Conservation (phyloP, 2,113 vertebrate genomes). For the Herpetotheres cachinnans region DNA sequence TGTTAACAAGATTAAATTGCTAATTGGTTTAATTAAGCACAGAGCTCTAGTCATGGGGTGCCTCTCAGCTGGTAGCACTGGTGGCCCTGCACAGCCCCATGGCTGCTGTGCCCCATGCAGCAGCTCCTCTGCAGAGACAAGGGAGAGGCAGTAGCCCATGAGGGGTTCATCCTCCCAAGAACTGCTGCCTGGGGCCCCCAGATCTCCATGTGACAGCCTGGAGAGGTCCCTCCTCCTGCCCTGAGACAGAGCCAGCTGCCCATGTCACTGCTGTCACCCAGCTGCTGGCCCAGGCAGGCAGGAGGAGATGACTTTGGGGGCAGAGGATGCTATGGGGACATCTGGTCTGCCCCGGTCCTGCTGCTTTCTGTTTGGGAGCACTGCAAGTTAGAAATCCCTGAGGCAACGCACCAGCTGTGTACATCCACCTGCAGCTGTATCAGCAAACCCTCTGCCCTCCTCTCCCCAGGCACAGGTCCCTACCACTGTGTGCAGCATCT, state of each 20-base stretch:
- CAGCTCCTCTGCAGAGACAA: neutral
- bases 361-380: neutral
- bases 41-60: conserved; percentile 11
- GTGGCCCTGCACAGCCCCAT: neutral
- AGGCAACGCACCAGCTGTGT: neutral
- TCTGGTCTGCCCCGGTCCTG: neutral
- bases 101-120: neutral
- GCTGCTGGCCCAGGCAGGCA: neutral
- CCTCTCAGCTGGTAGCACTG: neutral
- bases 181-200: neutral
- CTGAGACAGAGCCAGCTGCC: neutral
- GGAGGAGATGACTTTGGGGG: neutral
- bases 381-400: neutral
- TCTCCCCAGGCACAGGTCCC: neutral
- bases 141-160: neutral
- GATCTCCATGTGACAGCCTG: neutral
- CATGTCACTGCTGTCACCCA: neutral
- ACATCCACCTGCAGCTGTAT: neutral
- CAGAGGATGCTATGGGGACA: neutral
- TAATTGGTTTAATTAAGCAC: conserved; percentile 63
- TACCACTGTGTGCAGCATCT: neutral
- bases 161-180: neutral
- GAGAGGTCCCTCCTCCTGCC: neutral
- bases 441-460: neutral
- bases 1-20: conserved; percentile 65